A percentile compares a stretch with the other conserved stretches of the same genome.
Evolutionary conservation across 2,797 vertebrate genomes (phyloP).

Genomic region (Sebastes matsubarae): DNA sequence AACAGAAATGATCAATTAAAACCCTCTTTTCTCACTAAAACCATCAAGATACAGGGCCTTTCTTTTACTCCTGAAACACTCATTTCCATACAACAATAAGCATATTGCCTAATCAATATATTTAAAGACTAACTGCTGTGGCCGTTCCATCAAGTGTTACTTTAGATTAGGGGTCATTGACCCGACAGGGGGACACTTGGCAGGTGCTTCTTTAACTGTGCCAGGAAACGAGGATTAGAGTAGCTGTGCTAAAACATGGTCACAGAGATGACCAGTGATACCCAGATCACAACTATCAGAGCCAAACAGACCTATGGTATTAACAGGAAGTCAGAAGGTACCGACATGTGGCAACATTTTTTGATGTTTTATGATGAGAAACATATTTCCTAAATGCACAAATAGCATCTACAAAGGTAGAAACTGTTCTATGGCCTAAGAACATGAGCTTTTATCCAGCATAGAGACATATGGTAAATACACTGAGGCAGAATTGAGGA

Average conservation of each 20-base stretch:
- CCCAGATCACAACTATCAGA: neutral
- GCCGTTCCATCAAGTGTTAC: conserved; percentile 39
- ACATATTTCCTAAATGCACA: neutral
- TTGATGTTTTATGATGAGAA: neutral
- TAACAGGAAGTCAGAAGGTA: neutral
- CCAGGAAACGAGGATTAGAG: conserved; percentile 33
- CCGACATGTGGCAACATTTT: neutral
- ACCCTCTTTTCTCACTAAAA: neutral
- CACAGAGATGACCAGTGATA: neutral
- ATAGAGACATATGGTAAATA: neutral
- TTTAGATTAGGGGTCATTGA: conserved; percentile 48
- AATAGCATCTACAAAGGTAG: neutral
- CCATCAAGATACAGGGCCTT: neutral
- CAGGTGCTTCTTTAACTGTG: conserved; percentile 24
- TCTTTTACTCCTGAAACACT: conserved; percentile 7
- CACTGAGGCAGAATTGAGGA: neutral
- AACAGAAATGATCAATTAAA: neutral
- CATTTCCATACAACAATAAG: conserved; percentile 39
- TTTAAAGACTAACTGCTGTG: conserved; percentile 30
- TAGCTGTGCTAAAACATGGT: conserved; percentile 1
- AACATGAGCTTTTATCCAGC: neutral
- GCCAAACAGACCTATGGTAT: neutral
- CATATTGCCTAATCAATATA: conserved; percentile 44
- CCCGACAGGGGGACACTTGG: conserved; percentile 17
- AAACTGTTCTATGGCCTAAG: neutral